Evolutionary conservation across 2,113 vertebrate species (phyloP).

Genomic region (Nasalis larvatus): DNA sequence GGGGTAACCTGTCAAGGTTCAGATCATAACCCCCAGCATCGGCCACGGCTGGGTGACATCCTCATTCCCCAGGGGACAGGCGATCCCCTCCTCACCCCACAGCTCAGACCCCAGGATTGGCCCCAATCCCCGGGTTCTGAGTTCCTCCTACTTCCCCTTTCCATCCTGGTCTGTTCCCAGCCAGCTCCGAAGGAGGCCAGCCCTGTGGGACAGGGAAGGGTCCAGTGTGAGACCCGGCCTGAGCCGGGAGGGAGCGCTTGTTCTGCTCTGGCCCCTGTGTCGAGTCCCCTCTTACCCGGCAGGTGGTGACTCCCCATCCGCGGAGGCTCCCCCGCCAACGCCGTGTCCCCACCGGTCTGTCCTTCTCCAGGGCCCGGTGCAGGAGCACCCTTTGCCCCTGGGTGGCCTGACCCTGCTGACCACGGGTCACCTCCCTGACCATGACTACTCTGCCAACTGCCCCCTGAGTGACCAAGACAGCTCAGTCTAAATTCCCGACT

Average conservation of each 20-base stretch:
- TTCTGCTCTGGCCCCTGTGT: neutral
- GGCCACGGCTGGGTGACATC: fast-evolving
- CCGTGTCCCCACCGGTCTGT: fast-evolving
- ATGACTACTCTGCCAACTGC: neutral
- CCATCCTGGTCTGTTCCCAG: neutral
- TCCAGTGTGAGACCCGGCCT: neutral
- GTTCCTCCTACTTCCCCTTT: no score
- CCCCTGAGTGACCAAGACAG: no score
- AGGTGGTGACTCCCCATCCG: neutral
- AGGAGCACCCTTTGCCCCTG: neutral
- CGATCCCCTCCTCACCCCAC: neutral
- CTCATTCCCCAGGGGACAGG: neutral
- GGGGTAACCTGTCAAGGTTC: neutral
- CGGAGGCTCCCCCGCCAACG: neutral
- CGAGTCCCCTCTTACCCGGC: neutral
- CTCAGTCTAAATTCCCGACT: neutral
- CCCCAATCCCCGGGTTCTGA: neutral
- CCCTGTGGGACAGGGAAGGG: neutral
- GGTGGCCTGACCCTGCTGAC: neutral
- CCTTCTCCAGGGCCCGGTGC: neutral
- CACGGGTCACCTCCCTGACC: neutral
- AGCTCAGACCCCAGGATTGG: neutral
- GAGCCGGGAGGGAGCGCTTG: fast-evolving
- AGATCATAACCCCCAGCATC: neutral
- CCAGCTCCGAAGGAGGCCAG: neutral